Conservation (phyloP, 2,113 vertebrate genomes). For the Nycticryphes semicollaris region DNA sequence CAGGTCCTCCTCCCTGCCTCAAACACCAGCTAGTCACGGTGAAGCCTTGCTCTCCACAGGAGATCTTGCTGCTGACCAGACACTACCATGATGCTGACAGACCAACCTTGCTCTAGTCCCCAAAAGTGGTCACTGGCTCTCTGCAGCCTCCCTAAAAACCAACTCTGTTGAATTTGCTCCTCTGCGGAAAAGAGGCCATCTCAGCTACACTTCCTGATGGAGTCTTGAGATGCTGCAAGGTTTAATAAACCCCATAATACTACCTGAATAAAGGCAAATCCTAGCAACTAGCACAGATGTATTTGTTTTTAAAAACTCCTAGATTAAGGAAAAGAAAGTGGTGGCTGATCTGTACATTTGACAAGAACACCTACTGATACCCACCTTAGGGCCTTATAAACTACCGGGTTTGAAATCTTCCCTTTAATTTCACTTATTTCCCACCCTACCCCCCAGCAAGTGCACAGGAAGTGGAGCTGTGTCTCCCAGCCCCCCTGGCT, state of each 20-base stretch:
- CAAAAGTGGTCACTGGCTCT: rapidly evolving
- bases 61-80: background rate
- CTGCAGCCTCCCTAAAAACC: background rate
- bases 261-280: background rate
- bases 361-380: background rate
- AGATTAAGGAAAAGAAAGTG: background rate
- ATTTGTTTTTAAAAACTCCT: background rate
- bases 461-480: rapidly evolving
- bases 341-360: background rate
- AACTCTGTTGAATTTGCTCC: background rate
- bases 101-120: rapidly evolving
- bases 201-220: background rate
- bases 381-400: background rate
- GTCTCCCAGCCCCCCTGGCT: background rate
- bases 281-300: background rate
- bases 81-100: rapidly evolving
- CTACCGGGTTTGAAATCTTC: background rate
- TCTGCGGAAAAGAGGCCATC: background rate
- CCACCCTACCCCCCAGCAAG: background rate
- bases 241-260: background rate
- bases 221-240: background rate
- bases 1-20: background rate
- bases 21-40: rapidly evolving
- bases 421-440: rapidly evolving
- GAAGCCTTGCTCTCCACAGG: rapidly evolving